Conservation (phyloP, 1,140 invertebrate genomes). For the Neodiprion fabricii region DNA sequence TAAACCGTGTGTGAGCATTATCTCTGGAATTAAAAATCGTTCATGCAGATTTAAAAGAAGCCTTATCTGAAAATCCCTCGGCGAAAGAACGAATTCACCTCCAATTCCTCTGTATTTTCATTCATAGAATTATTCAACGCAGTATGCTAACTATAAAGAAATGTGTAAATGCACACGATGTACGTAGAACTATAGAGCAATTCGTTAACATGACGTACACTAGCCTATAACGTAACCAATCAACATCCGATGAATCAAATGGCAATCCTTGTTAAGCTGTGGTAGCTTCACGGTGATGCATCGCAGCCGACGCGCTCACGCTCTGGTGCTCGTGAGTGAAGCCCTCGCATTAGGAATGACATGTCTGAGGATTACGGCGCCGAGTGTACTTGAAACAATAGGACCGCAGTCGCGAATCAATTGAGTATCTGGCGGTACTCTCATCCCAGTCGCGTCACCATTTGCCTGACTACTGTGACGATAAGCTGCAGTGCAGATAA, state of each 20-base stretch:
- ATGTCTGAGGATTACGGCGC: background rate
- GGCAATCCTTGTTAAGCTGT: background rate
- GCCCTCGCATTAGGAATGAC: background rate
- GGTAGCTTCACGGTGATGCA: background rate
- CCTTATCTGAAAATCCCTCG: background rate
- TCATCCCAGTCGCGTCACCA: no score
- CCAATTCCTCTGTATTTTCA: background rate
- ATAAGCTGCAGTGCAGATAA: no score
- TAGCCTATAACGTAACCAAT: background rate
- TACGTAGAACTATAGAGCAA: background rate
- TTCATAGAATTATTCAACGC: no score
- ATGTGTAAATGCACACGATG: no score
- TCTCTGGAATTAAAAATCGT: background rate
- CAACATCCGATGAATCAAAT: background rate
- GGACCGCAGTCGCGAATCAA: background rate
- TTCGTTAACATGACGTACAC: background rate
- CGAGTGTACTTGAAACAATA: background rate
- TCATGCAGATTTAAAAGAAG: background rate
- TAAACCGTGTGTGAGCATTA: background rate
- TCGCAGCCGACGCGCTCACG: background rate
- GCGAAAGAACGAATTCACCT: background rate
- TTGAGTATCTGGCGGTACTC: background rate
- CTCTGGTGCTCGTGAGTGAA: background rate
- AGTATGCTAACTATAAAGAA: no score
- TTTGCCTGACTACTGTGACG: no score